Conservation (phyloP, 2,888 invertebrate genomes). For the Strigamia maritima region DNA sequence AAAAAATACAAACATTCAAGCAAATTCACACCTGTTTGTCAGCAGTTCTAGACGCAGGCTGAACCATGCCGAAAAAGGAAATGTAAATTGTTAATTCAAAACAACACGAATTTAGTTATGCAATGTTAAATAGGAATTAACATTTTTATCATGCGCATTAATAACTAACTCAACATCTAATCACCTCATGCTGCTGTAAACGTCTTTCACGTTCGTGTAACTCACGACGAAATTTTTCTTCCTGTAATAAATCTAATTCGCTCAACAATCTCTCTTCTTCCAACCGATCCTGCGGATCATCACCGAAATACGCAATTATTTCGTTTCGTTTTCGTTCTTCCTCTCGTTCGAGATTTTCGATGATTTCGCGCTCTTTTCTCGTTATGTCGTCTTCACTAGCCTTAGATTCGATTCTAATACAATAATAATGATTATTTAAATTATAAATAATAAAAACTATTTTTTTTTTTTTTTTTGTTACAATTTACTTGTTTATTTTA, state of each 20-base stretch:
- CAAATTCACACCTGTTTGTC: too few species aligned
- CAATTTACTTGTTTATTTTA: constrained; percentile 33
- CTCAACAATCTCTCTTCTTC: constrained; percentile 39
- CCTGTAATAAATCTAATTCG: too few species aligned
- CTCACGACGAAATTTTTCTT: neutral
- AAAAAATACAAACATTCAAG: neutral
- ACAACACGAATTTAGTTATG: too few species aligned
- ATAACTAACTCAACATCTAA: too few species aligned
- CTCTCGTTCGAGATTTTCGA: constrained; percentile 63
- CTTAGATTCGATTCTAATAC: neutral
- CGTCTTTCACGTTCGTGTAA: constrained; percentile 41
- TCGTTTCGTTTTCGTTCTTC: constrained; percentile 53
- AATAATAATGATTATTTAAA: too few species aligned
- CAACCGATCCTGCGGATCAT: constrained; percentile 40
- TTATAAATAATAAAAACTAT: too few species aligned
- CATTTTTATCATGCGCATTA: too few species aligned
- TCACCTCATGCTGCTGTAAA: constrained; percentile 22
- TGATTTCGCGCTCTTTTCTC: constrained; percentile 65
- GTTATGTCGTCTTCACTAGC: constrained; percentile 64
- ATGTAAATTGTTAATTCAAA: too few species aligned
- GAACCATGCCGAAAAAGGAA: too few species aligned
- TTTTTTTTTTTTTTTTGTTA: too few species aligned
- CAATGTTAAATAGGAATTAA: too few species aligned
- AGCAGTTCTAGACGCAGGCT: too few species aligned
- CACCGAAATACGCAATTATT: constrained; percentile 14